Evolutionary conservation across 2,797 vertebrate species (phyloP), one percentile per base, ranked within the genome.

Genomic region (Pteronotus mesoamericanus): DNA sequence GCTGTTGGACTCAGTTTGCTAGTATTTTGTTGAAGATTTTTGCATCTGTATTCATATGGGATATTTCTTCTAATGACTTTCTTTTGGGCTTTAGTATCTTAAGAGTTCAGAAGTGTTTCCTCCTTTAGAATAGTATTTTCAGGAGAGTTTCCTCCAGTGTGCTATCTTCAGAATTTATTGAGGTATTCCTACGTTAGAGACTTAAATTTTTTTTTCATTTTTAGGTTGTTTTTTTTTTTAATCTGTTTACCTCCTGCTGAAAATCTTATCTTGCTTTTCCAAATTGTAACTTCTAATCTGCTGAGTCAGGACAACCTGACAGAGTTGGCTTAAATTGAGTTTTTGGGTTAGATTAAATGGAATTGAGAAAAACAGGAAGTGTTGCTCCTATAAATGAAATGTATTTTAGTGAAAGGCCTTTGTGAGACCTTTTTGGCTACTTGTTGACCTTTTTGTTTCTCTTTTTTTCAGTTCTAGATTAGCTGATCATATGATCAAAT

Each of bases 301-400:
- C 44, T 87, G 46, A 86, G 2, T 74, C 15, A 72, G 51, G 34
- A 83, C 85, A 86, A 75, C 18, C 79, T 57, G 39, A 39, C 69
- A 87, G 53, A 89, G 14, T 78, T 93, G 44, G 15, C 34, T 39
- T 68, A 89, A 89, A 6, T 82, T 91, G 42, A 89, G 37, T 44
- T 95, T 94, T 84, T 84, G 61, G 61, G 24, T 93, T 91, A 87
- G 19, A 32, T 80, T 96, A 80, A 59, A 89, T 89, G 34, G 18
- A 94, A 79, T 94, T 24, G 75, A 37, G 80, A 53, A 77, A 86
- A 96, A 77, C 24, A 34, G 32, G 16, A 82, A 48, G 14, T 86
- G 11, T 39, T 69, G 11, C 29, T 89, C 15, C 51, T 77, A 4
- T 39, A 82, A 86, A 74, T 64, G 26, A 69, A 86, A 86, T 82